Percentiles rank a stretch among this genome's conserved stretches.
Evolutionary conservation across 2,797 vertebrate species (phyloP).

Genomic region (Halcyon chelicuti): DNA sequence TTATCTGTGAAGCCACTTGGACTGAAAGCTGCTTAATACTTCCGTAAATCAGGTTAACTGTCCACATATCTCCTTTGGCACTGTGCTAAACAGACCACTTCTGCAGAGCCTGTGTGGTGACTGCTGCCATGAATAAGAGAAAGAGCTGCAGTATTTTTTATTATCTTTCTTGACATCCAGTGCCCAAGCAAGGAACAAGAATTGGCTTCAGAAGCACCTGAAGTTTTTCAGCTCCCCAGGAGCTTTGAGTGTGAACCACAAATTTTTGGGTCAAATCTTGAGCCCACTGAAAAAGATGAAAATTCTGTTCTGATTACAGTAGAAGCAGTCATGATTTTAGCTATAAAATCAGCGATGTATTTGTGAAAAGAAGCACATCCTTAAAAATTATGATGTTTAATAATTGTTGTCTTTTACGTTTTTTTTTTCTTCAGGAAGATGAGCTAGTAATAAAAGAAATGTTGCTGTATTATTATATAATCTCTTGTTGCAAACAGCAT

Average conservation of each 20-base stretch:
- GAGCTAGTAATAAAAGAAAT: not conserved
- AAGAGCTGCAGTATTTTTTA: not conserved
- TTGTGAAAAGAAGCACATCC: not conserved
- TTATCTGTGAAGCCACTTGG: not conserved
- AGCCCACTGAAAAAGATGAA: not conserved
- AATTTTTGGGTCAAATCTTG: not conserved
- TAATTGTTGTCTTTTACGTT: not conserved
- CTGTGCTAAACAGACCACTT: not conserved
- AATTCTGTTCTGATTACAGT: not conserved
- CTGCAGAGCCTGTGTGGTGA: not conserved
- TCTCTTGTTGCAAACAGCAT: not conserved
- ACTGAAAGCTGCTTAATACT: not conserved
- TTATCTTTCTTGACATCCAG: not conserved
- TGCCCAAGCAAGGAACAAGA: not conserved
- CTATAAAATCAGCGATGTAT: not conserved
- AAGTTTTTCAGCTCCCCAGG: not conserved
- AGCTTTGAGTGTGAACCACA: not conserved
- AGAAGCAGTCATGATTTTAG: not conserved
- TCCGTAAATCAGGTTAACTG: not conserved
- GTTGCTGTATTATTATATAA: not conserved
- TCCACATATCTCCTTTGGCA: not conserved
- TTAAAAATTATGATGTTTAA: not conserved
- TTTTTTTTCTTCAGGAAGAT: not conserved
- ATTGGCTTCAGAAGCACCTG: not conserved
- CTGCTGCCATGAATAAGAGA: not conserved